Evolutionary conservation across 2,113 vertebrate genomes (phyloP).

Genomic region (Rhinichthys klamathensis): DNA sequence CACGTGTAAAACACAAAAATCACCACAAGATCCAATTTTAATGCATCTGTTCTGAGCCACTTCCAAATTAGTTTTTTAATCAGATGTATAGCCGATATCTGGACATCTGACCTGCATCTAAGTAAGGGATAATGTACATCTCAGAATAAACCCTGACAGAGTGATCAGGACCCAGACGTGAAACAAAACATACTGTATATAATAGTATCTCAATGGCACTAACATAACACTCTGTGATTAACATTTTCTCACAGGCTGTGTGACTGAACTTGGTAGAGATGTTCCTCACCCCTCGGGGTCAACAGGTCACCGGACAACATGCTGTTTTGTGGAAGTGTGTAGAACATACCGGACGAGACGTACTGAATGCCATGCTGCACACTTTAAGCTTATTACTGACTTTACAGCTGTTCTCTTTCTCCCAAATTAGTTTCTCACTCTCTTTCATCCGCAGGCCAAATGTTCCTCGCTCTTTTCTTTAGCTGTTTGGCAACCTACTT

Average conservation of each 20-base stretch:
- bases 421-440: background rate
- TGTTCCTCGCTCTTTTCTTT: background rate
- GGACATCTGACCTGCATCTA: too few species aligned
- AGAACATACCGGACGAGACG: background rate
- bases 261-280: background rate
- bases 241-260: background rate
- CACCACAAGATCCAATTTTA: too few species aligned
- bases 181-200: too few species aligned
- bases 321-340: constrained; percentile 6
- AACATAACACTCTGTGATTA: background rate
- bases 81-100: too few species aligned
- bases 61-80: too few species aligned
- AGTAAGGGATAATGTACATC: too few species aligned
- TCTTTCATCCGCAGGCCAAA: background rate
- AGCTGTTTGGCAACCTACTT: background rate
- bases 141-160: too few species aligned
- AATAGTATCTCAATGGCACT: background rate
- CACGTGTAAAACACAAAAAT: too few species aligned
- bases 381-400: background rate
- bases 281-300: background rate
- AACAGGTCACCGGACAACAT: background rate
- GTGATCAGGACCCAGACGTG: too few species aligned
- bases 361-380: background rate
- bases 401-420: background rate
- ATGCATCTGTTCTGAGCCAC: too few species aligned